A percentile compares a stretch with the other conserved stretches of the same genome.
Evolutionary conservation across 2,888 invertebrate species (phyloP).

Genomic region (Agrilus biguttatus): DNA sequence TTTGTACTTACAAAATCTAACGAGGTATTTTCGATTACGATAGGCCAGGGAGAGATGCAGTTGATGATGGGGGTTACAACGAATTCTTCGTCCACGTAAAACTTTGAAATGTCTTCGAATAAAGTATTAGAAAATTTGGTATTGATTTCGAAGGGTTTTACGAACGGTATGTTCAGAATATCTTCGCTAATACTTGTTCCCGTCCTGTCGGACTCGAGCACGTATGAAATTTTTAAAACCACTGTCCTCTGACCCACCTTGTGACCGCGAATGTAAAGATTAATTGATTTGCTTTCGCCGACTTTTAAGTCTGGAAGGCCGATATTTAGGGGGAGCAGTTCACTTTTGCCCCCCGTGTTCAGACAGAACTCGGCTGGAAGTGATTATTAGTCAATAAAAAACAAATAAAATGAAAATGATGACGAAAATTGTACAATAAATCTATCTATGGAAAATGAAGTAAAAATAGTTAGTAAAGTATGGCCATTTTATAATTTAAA

Average conservation of each 20-base stretch:
- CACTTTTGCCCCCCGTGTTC: slow-evolving; percentile 32
- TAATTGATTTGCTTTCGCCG: slow-evolving; percentile 18
- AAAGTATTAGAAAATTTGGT: slow-evolving; percentile 50
- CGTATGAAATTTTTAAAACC: slow-evolving; percentile 38
- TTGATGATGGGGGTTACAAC: slow-evolving; percentile 54
- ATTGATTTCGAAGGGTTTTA: slow-evolving; percentile 55
- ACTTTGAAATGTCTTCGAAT: slow-evolving; percentile 49
- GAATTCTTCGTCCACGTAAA: slow-evolving; percentile 53
- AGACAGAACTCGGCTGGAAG: slow-evolving; percentile 38
- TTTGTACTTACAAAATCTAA: slow-evolving; percentile 40
- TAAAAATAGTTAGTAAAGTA: too few species aligned
- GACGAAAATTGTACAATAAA: too few species aligned
- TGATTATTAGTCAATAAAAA: slow-evolving; percentile 10
- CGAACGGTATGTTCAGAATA: slow-evolving; percentile 43
- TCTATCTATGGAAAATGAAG: too few species aligned
- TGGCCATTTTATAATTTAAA: too few species aligned
- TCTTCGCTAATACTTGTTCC: slow-evolving; percentile 42
- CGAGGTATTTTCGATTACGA: slow-evolving; percentile 47
- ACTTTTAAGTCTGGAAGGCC: slow-evolving; percentile 22
- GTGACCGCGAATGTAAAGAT: slow-evolving; percentile 46
- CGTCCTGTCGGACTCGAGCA: slow-evolving; percentile 23
- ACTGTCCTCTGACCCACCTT: slow-evolving; percentile 46
- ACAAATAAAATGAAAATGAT: slow-evolving; percentile 4
- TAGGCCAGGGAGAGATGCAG: slow-evolving; percentile 55
- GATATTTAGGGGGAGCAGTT: slow-evolving; percentile 34